Percentiles rank a stretch among this genome's conserved stretches.
Evolutionary conservation across 2,888 invertebrate species (phyloP).

Genomic region (Sarcophaga rosellei): DNA sequence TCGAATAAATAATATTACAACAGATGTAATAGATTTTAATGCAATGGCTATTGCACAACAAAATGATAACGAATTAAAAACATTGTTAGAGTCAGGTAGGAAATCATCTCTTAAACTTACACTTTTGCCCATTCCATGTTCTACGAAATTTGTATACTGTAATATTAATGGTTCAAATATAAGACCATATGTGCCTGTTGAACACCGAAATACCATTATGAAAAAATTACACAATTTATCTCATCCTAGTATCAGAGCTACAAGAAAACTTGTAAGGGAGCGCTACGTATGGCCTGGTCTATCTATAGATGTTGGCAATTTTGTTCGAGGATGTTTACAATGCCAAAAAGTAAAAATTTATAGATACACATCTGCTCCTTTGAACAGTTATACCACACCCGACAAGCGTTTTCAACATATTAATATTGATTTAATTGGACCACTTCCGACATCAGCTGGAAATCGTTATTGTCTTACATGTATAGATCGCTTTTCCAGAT

Average conservation of each 20-base stretch:
- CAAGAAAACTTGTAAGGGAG: conserved; percentile 1
- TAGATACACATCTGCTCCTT: conserved; percentile 28
- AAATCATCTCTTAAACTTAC: conserved; percentile 36
- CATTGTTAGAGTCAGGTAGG: conserved; percentile 4
- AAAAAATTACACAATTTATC: not conserved
- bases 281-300: conserved; percentile 60
- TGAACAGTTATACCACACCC: not conserved
- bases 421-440: conserved; percentile 72
- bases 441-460: too few species aligned
- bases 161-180: conserved; percentile 44
- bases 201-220: not conserved
- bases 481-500: too few species aligned
- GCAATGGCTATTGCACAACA: not conserved
- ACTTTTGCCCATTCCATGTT: conserved; percentile 38
- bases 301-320: conserved; percentile 17
- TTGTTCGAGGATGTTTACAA: conserved; percentile 35
- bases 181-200: conserved; percentile 27
- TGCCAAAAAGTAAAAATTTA: conserved; percentile 46
- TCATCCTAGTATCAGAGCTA: conserved; percentile 2
- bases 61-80: not conserved
- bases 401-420: conserved; percentile 74
- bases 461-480: too few species aligned
- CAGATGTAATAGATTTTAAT: not conserved
- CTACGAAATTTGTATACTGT: conserved; percentile 44
- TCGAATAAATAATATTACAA: conserved; percentile 13